Evolutionary conservation across 2,113 vertebrate genomes (phyloP), one percentile per base, ranked within the genome.

Genomic region (Myocastor coypus): DNA sequence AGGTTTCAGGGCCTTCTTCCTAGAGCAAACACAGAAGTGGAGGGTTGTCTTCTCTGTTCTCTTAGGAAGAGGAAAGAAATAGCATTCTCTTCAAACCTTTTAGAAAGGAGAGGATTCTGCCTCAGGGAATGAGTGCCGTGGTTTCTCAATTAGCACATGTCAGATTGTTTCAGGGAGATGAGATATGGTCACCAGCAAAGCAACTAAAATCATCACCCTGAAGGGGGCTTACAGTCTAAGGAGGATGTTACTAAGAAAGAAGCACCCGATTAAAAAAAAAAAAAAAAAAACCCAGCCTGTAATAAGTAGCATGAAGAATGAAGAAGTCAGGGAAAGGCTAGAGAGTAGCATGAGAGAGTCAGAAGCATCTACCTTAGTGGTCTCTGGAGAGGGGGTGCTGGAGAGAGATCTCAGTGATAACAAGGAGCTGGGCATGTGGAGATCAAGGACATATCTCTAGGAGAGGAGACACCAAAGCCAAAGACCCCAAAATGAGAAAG

Each of bases 231-330:
- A 16, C 2, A 0, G 37, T 55, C 63, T 93, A 0, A 12, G 24
- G 6, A 17, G 42, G 32, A 50, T n/a, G 14, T 19, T 57, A 61
- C 42, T 24, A 50, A 42, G 40, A 20, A 69, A 34, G 30, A 64
- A 71, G 37, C 1, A 8, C 59, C n/a, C 30, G 2, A 7, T 40
- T 0, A 13, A 61, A n/a, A 52, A n/a, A n/a, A n/a, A n/a, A n/a
- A n/a, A n/a, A n/a, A n/a, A n/a, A n/a, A n/a, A n/a, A n/a, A n/a
- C n/a, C n/a, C 30, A 81, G 75, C 3, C 9, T 69, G 30, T 32
- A n/a, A 26, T 7, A 55, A 91, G 68, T 3, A 42, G 50, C 2
- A 3, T 7, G 13, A 37, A 83, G 37, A 34, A 20, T 11, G 17
- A 7, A 20, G 19, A 71, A 14, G 22, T 20, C 55, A 37, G 42